Conservation (phyloP, 2,797 vertebrate species). For the Lateolabrax maculatus region DNA sequence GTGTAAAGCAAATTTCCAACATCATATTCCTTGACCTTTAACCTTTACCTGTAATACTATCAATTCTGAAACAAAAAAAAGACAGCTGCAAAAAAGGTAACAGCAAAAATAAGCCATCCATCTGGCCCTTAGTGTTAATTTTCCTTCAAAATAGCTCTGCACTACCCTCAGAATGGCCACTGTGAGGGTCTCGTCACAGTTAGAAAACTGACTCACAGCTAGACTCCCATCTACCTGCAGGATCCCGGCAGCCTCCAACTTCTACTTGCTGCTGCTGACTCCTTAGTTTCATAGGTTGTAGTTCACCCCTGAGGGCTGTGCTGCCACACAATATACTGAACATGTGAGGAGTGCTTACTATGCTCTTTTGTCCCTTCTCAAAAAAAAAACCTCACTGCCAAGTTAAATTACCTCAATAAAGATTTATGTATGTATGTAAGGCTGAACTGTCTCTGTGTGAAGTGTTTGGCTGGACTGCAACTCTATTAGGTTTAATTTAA, state of each 20-base stretch:
- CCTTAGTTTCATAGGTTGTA: conserved; percentile 78
- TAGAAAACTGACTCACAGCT: conserved; percentile 77
- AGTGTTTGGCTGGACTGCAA: conserved; percentile 49
- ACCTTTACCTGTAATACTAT: conserved; percentile 63
- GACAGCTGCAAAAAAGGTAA: conserved; percentile 51
- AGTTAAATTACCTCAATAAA: conserved; percentile 76
- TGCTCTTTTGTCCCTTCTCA: conserved; percentile 70
- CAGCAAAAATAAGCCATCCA: conserved; percentile 69
- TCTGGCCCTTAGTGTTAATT: conserved; percentile 76
- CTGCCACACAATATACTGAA: conserved; percentile 76
- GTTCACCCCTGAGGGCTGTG: conserved; percentile 82
- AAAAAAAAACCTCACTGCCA: conserved; percentile 58
- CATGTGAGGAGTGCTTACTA: conserved; percentile 78
- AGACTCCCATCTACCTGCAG: conserved; percentile 75
- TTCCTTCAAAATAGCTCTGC: conserved; percentile 61
- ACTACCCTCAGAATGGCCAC: conserved; percentile 73
- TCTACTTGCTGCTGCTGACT: conserved; percentile 80
- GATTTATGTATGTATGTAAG: conserved; percentile 72
- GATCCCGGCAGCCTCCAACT: conserved; percentile 68
- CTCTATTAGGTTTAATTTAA: conserved; percentile 65
- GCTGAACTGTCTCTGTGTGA: conserved; percentile 53
- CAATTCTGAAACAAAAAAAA: conserved; percentile 52
- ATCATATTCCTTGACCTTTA: conserved; percentile 62
- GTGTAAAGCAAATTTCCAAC: conserved; percentile 58
- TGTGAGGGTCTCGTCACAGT: conserved; percentile 83